Percentiles rank a stretch among this genome's conserved stretches.
These are phyloP conservation scores for Schrankia costaestrigalis DNA, from an alignment of 2,888 invertebrate genomes.

Conservation along the genomic window DNA sequence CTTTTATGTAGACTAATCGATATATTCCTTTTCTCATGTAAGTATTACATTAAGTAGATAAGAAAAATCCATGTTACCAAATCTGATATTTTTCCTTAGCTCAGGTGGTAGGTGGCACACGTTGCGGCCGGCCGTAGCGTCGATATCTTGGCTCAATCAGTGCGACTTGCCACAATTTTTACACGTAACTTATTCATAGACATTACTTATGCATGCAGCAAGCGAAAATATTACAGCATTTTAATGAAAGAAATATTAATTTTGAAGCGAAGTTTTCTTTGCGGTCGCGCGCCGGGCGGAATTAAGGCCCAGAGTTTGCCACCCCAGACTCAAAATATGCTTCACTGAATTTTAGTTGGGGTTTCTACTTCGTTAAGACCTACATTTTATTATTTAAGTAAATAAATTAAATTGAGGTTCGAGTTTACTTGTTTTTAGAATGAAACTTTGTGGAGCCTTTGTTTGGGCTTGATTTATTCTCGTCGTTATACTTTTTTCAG, in stretches of 20 bases:
- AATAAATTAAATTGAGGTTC: conserved; percentile 23
- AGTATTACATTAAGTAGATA: too few species aligned
- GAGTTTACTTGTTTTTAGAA: conserved; percentile 3
- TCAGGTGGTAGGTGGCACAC: too few species aligned
- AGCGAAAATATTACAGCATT: conserved; percentile 80
- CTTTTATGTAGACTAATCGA: too few species aligned
- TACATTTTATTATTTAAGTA: conserved; percentile 37
- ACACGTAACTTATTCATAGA: conserved; percentile 75
- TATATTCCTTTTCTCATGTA: too few species aligned
- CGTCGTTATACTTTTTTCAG: too few species aligned
- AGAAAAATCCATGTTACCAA: too few species aligned
- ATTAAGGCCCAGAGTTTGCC: conserved; percentile 47
- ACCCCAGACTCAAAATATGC: conserved; percentile 38
- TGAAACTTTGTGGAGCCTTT: conserved; percentile 1
- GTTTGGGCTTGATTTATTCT: neutral
- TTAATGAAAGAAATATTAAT: conserved; percentile 82
- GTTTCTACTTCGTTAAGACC: conserved; percentile 34
- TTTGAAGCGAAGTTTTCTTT: conserved; percentile 77
- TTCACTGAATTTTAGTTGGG: conserved; percentile 40
- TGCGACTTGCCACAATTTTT: conserved; percentile 54
- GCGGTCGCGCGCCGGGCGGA: conserved; percentile 60
- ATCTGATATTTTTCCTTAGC: too few species aligned
- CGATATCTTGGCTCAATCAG: conserved; percentile 47
- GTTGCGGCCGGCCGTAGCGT: conserved; percentile 1
- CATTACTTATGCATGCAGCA: conserved; percentile 82